Evolutionary conservation across 2,113 vertebrate species (phyloP).

Genomic region (Zapornia atra): DNA sequence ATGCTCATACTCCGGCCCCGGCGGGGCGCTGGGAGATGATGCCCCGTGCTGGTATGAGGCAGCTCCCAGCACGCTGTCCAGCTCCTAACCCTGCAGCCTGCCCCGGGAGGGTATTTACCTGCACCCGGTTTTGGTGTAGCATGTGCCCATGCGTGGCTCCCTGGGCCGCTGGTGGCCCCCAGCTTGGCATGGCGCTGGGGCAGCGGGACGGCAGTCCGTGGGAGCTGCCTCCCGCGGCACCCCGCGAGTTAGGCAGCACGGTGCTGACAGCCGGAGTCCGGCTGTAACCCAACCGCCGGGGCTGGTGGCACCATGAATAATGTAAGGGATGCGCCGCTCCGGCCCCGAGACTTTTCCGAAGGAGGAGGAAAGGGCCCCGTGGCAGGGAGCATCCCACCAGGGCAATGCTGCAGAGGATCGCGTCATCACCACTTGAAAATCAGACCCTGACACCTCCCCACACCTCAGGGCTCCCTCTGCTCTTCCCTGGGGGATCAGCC

Average conservation of each 20-base stretch:
- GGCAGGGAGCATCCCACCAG: not conserved
- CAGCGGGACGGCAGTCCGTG: not conserved
- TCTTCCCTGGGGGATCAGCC: not conserved
- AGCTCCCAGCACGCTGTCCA: not conserved
- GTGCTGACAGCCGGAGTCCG: constrained; percentile 69
- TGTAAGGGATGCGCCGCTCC: constrained; percentile 83
- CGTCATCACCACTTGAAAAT: fast-evolving
- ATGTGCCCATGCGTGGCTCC: not conserved
- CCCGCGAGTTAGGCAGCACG: constrained; percentile 56
- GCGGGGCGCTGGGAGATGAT: not conserved
- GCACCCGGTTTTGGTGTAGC: not conserved
- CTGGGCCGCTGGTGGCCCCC: not conserved
- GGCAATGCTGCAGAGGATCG: fast-evolving
- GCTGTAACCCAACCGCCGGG: constrained; percentile 85
- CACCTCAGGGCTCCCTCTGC: fast-evolving
- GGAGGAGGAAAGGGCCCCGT: constrained; percentile 32
- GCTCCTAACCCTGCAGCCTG: not conserved
- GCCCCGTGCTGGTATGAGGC: not conserved
- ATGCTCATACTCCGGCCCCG: constrained; percentile 53
- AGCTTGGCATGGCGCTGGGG: constrained; percentile 9
- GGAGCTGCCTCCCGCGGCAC: constrained; percentile 13
- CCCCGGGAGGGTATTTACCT: constrained; percentile 3
- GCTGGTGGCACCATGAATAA: constrained; percentile 86
- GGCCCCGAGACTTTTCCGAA: constrained; percentile 79
- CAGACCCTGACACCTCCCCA: not conserved